Evolutionary conservation across 1,140 invertebrate genomes (phyloP).

Genomic region (Drosophila lowei): DNA sequence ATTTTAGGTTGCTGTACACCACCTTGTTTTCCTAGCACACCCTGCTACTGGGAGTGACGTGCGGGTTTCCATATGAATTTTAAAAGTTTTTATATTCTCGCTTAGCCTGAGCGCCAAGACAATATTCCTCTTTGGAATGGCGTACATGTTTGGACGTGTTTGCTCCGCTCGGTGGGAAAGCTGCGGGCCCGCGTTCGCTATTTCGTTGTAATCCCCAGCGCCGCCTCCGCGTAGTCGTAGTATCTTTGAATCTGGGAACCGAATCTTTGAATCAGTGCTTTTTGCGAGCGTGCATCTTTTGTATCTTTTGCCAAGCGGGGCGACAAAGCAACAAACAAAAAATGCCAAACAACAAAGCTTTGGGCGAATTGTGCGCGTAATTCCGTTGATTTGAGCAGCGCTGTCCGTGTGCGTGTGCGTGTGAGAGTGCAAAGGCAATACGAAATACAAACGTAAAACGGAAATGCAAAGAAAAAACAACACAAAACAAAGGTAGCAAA

Average conservation of each 20-base stretch:
- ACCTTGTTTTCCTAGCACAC: too few species aligned
- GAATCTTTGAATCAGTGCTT: constrained; percentile 18
- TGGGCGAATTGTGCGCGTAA: constrained; percentile 40
- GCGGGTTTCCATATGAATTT: too few species aligned
- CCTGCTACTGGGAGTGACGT: too few species aligned
- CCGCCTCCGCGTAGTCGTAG: constrained; percentile 14
- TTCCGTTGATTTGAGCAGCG: constrained; percentile 34
- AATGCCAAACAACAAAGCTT: constrained; percentile 47
- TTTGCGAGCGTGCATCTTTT: constrained; percentile 14
- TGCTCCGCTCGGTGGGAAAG: constrained; percentile 58
- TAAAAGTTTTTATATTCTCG: too few species aligned
- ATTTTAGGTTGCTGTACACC: too few species aligned
- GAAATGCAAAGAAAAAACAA: constrained; percentile 71
- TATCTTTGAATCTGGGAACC: background rate
- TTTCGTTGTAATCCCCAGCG: constrained; percentile 44
- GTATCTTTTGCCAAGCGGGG: constrained; percentile 23
- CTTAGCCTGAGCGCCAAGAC: too few species aligned
- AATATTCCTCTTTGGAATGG: constrained; percentile 52
- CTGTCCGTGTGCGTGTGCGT: constrained; percentile 38
- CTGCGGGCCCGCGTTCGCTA: constrained; percentile 44
- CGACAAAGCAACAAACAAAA: constrained; percentile 61
- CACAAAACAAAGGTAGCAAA: constrained; percentile 67
- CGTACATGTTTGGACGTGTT: constrained; percentile 74
- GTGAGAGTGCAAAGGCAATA: constrained; percentile 49
- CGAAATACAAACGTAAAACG: constrained; percentile 70